Percentiles rank a stretch among this genome's conserved stretches.
Conservation (phyloP, 1,140 invertebrate species). For the Ericerus pela region DNA sequence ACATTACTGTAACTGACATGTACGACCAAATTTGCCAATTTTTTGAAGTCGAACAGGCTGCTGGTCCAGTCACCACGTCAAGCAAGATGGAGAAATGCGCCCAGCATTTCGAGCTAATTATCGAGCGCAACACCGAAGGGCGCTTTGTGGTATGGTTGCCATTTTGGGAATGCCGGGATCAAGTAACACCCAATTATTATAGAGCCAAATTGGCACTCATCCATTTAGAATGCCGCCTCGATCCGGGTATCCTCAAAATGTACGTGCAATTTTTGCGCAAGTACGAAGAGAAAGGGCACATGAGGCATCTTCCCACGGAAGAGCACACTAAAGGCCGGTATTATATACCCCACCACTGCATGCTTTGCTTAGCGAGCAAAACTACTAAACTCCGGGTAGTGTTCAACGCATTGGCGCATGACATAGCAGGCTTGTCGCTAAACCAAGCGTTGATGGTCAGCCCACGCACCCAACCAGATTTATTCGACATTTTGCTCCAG, state of each 20-base stretch:
- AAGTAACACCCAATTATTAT: conserved; percentile 16
- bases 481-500: conserved; percentile 23
- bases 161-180: conserved; percentile 18
- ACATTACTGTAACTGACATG: no score
- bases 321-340: conserved; percentile 5
- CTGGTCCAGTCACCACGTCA: no score
- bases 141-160: conserved; percentile 24
- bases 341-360: conserved; percentile 18
- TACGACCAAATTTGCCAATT: no score
- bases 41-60: no score
- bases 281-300: conserved; percentile 26
- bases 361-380: background rate
- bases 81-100: no score
- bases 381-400: conserved; percentile 28
- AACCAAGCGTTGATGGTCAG: conserved; percentile 23
- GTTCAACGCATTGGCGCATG: conserved; percentile 28
- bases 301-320: conserved; percentile 16
- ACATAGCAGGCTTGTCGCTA: conserved; percentile 20
- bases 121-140: background rate
- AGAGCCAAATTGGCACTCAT: conserved; percentile 17
- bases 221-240: conserved; percentile 24
- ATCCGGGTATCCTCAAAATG: conserved; percentile 23
- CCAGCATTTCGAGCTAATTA: background rate
- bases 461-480: conserved; percentile 22
- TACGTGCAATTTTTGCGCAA: conserved; percentile 28